phyloP scores from a whole-genome alignment of 2,888 invertebrate species.

The Andrena trimmerana region DNA sequence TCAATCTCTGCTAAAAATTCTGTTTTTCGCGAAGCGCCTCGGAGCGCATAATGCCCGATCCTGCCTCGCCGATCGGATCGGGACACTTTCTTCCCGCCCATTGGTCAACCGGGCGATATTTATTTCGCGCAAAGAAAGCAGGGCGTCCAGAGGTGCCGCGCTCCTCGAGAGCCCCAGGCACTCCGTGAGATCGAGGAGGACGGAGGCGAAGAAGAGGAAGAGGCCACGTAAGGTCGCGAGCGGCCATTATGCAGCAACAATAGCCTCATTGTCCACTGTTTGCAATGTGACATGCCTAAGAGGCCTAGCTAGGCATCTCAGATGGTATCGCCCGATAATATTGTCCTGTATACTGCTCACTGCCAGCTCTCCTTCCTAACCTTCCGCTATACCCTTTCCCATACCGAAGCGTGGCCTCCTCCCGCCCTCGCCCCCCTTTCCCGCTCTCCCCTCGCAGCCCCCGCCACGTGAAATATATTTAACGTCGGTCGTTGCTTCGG shows the following conservation, averaged over 20 bases:
- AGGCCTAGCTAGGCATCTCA: conserved; percentile 76
- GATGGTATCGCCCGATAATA: conserved; percentile 82
- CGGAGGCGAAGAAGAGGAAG: conserved; percentile 59
- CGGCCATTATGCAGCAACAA: conserved; percentile 82
- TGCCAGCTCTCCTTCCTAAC: conserved; percentile 67
- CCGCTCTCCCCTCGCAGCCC: conserved; percentile 23
- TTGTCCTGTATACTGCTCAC: conserved; percentile 74
- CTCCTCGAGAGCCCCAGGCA: conserved; percentile 25
- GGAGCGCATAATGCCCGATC: neutral
- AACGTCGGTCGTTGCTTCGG: conserved; percentile 32
- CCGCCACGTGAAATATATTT: conserved; percentile 55
- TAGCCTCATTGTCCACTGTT: conserved; percentile 82
- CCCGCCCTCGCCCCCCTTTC: conserved; percentile 39
- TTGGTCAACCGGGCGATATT: conserved; percentile 39
- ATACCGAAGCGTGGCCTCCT: conserved; percentile 43
- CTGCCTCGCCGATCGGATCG: conserved; percentile 9
- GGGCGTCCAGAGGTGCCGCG: conserved; percentile 16
- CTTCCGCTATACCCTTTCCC: conserved; percentile 67
- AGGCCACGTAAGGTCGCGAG: conserved; percentile 79
- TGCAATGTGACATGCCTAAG: conserved; percentile 76
- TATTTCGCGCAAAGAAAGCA: conserved; percentile 32
- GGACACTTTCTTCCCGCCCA: conserved; percentile 32
- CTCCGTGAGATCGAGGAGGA: conserved; percentile 59
- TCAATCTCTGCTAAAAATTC: neutral
- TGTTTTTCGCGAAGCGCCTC: neutral